Conservation (phyloP, 2,797 vertebrate species). For the Acanthurus tractus region DNA sequence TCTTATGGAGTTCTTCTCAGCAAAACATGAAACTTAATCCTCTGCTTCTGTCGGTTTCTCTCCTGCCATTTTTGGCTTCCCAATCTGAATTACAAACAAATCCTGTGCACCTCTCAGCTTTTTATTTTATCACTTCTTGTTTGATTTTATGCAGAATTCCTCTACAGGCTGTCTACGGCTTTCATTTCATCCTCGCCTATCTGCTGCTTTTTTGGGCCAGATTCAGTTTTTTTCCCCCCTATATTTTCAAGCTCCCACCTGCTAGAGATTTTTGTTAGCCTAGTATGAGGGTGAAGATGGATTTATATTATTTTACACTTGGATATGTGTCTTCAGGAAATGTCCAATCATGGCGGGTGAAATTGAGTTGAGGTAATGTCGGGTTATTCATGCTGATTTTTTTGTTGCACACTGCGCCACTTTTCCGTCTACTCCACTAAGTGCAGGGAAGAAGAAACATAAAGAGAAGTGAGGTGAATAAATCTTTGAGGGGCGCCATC, state of each 20-base stretch:
- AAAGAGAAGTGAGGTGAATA: slow-evolving; percentile 40
- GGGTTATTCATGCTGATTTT: slow-evolving; percentile 44
- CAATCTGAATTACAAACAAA: slow-evolving; percentile 54
- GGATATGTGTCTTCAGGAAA: slow-evolving; percentile 51
- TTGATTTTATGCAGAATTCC: slow-evolving; percentile 56
- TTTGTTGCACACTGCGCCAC: neutral
- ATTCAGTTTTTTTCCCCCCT: slow-evolving; percentile 3
- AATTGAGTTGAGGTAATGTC: slow-evolving; percentile 42
- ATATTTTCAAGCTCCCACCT: slow-evolving; percentile 31
- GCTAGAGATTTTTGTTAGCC: slow-evolving; percentile 55
- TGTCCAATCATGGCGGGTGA: slow-evolving; percentile 44
- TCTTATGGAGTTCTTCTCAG: slow-evolving; percentile 31
- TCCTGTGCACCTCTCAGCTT: slow-evolving; percentile 16
- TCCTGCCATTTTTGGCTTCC: slow-evolving; percentile 46
- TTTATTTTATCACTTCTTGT: slow-evolving; percentile 46
- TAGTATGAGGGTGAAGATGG: slow-evolving; percentile 46
- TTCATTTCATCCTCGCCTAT: slow-evolving; percentile 37
- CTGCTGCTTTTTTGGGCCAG: slow-evolving; percentile 28
- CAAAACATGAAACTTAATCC: slow-evolving; percentile 40
- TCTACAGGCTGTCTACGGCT: slow-evolving; percentile 39
- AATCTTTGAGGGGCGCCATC: slow-evolving; percentile 34
- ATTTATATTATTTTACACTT: slow-evolving; percentile 53
- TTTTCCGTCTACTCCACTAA: slow-evolving; percentile 21
- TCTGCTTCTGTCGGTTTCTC: slow-evolving; percentile 35
- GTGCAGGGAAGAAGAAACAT: slow-evolving; percentile 41